Percentiles rank a stretch among this genome's conserved stretches.
phyloP scores from a whole-genome alignment of 1,140 invertebrate genomes.

The Laupala kohalensis region DNA sequence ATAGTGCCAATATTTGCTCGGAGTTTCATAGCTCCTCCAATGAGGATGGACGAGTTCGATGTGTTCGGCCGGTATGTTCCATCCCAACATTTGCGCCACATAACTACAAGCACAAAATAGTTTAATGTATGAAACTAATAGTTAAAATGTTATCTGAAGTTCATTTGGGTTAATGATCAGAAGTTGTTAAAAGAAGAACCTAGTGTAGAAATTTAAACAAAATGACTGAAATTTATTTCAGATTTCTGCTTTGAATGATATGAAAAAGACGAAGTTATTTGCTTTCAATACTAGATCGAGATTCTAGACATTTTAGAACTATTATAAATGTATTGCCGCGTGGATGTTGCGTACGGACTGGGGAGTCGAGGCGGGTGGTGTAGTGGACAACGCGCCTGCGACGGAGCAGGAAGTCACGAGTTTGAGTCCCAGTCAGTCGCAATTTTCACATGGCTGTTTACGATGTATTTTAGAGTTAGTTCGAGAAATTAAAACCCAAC shows the following conservation, averaged over 20 bases:
- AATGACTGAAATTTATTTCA: neutral
- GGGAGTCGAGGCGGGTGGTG: too few relatives aligned
- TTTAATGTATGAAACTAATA: neutral
- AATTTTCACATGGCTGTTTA: too few relatives aligned
- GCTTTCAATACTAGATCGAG: too few relatives aligned
- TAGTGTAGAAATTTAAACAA: neutral
- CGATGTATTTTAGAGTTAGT: too few relatives aligned
- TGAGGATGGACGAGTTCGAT: constrained; percentile 53
- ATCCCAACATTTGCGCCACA: constrained; percentile 32
- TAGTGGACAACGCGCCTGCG: too few relatives aligned
- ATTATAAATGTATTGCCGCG: too few relatives aligned
- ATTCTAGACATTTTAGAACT: too few relatives aligned
- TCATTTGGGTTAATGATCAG: neutral
- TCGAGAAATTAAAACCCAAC: too few relatives aligned
- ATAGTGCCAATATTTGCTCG: constrained; percentile 57
- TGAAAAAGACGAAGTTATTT: too few relatives aligned
- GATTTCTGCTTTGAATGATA: neutral
- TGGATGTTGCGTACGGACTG: too few relatives aligned
- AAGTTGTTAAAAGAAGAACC: neutral
- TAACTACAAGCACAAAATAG: neutral
- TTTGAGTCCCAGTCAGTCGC: too few relatives aligned
- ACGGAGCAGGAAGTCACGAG: too few relatives aligned
- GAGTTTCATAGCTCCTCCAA: constrained; percentile 52
- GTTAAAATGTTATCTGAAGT: neutral
- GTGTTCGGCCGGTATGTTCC: constrained; percentile 54